A percentile compares a stretch with the other conserved stretches of the same genome.
phyloP scores from a whole-genome alignment of 2,113 vertebrate species.

The Galeopterus variegatus region DNA sequence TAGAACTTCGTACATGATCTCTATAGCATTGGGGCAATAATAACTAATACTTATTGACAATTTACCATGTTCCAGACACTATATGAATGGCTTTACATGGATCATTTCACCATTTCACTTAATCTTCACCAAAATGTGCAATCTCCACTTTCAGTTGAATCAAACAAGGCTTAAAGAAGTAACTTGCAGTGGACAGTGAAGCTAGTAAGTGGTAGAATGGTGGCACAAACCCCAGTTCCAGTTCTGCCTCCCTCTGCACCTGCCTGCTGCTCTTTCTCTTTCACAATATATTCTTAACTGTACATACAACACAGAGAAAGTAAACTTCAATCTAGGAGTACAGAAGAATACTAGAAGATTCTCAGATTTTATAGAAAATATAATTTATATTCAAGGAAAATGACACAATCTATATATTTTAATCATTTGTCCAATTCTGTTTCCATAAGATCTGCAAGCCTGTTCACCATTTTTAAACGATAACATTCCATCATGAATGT shows the following conservation, averaged over 20 bases:
- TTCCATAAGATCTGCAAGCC: background rate
- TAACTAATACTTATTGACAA: background rate
- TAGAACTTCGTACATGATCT: background rate
- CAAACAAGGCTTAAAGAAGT: slow-evolving; percentile 32
- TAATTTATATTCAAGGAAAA: slow-evolving; percentile 11
- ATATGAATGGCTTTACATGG: background rate
- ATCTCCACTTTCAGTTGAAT: background rate
- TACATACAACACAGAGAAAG: background rate
- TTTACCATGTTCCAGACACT: background rate
- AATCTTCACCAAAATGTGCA: slow-evolving; percentile 10
- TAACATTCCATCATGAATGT: background rate
- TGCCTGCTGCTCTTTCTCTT: background rate
- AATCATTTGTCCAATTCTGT: background rate
- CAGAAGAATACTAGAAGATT: slow-evolving; percentile 36
- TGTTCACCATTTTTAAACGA: slow-evolving; percentile 27
- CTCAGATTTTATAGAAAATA: background rate
- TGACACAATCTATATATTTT: background rate
- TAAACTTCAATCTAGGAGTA: background rate
- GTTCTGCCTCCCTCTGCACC: background rate
- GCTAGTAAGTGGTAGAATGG: background rate
- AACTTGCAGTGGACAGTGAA: background rate
- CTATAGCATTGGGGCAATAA: background rate
- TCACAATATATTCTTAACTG: background rate
- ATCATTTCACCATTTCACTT: background rate
- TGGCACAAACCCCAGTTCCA: background rate